Evolutionary conservation across 2,113 vertebrate species (phyloP).

Genomic region (Onychorhynchus coronatus): DNA sequence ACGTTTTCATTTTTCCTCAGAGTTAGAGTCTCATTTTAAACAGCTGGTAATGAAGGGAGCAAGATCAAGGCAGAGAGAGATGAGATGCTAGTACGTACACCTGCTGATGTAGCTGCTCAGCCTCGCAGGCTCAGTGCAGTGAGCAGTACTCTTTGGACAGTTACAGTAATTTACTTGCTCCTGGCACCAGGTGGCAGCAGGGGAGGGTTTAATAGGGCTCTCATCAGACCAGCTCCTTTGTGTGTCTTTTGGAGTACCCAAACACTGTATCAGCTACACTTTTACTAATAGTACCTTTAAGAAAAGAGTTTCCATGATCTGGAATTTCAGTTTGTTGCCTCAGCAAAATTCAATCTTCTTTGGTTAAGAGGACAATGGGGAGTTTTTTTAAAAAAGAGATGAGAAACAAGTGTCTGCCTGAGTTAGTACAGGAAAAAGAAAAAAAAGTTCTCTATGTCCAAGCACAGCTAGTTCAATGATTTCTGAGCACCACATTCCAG

Average conservation of each 20-base stretch:
- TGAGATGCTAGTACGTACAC: accelerated
- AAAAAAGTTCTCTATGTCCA: not conserved
- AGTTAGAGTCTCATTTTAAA: not conserved
- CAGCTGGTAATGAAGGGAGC: not conserved
- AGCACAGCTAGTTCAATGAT: not conserved
- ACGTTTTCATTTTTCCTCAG: not conserved
- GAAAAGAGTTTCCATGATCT: not conserved
- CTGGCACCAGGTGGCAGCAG: slow-evolving; percentile 58
- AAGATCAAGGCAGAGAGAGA: not conserved
- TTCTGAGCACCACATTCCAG: not conserved
- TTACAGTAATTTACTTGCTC: slow-evolving; percentile 24
- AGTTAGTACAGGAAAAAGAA: not conserved
- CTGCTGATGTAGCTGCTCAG: not conserved
- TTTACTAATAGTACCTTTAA: not conserved
- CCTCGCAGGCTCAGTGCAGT: not conserved
- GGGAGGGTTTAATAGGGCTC: not conserved
- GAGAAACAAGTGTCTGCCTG: not conserved
- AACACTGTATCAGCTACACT: not conserved
- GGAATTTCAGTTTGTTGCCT: not conserved
- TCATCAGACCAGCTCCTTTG: not conserved
- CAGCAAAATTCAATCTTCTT: not conserved
- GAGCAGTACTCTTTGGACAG: not conserved
- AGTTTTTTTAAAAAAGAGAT: not conserved
- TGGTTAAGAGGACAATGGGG: not conserved
- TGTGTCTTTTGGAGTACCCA: not conserved